phyloP scores from a whole-genome alignment of 1,140 invertebrate species.

The Drosophila funebris region DNA sequence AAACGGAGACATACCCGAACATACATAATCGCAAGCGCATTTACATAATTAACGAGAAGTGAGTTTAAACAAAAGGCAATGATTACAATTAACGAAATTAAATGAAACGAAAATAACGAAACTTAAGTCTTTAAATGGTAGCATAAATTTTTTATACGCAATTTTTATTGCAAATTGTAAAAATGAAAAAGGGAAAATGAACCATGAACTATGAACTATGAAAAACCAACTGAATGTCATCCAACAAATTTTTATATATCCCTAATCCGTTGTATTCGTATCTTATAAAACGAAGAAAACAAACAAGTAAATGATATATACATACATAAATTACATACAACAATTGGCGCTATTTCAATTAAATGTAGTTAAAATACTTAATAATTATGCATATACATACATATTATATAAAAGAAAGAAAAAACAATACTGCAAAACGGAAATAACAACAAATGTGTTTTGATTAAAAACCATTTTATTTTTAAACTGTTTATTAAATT shows the following conservation, averaged over 20 bases:
- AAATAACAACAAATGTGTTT: conserved; percentile 25
- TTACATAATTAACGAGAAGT: conserved; percentile 34
- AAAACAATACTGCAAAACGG: conserved; percentile 19
- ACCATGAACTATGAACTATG: conserved; percentile 53
- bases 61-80: conserved; percentile 40
- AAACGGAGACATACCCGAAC: conserved; percentile 73
- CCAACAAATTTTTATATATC: conserved; percentile 38
- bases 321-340: conserved; percentile 41
- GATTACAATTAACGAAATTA: conserved; percentile 61
- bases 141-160: conserved; percentile 79
- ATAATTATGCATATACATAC: conserved; percentile 58
- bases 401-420: too few species aligned
- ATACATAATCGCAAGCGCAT: conserved; percentile 77
- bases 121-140: conserved; percentile 68
- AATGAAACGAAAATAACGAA: conserved; percentile 54
- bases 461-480: conserved; percentile 2
- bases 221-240: conserved; percentile 44
- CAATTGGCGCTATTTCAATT: conserved; percentile 78
- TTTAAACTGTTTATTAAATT: conserved; percentile 7
- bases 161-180: conserved; percentile 79
- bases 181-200: conserved; percentile 47
- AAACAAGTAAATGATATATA: conserved; percentile 26
- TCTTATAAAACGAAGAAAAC: conserved; percentile 37
- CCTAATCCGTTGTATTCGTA: conserved; percentile 43
- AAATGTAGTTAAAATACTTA: conserved; percentile 65